phyloP scores from a whole-genome alignment of 2,113 vertebrate species.

The Anolis carolinensis region DNA sequence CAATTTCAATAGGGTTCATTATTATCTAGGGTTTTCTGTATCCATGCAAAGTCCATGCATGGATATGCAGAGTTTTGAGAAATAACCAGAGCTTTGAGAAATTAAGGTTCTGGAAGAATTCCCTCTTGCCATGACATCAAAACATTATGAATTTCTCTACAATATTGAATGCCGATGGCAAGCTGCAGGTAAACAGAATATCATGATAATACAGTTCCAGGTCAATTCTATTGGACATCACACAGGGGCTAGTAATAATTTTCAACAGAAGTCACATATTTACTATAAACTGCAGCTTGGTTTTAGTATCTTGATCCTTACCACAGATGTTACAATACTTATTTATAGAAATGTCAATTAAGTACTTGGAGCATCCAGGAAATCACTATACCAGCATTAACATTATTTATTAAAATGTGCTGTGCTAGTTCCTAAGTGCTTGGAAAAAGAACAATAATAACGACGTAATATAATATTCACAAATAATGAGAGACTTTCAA shows the following conservation, averaged over 20 bases:
- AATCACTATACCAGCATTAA: neutral
- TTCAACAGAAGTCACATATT: neutral
- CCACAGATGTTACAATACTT: neutral
- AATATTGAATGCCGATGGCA: neutral
- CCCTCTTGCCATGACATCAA: neutral
- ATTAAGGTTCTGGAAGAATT: neutral
- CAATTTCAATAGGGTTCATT: too few relatives aligned
- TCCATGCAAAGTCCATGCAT: too few relatives aligned
- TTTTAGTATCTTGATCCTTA: neutral
- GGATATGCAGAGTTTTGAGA: too few relatives aligned
- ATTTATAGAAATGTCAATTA: neutral
- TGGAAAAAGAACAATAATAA: too few relatives aligned
- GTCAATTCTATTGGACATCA: neutral
- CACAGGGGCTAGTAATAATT: neutral
- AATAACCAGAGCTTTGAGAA: too few relatives aligned
- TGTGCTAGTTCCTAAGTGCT: neutral
- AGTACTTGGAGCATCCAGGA: neutral
- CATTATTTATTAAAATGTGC: neutral
- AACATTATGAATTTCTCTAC: neutral
- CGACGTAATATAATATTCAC: neutral
- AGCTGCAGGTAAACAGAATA: neutral
- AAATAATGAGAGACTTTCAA: neutral
- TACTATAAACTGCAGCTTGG: neutral
- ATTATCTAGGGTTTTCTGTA: too few relatives aligned
- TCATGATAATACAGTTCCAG: neutral